Percentiles rank a stretch among this genome's conserved stretches.
Conservation (phyloP, 2,888 invertebrate genomes). For the Nomada fabriciana region DNA sequence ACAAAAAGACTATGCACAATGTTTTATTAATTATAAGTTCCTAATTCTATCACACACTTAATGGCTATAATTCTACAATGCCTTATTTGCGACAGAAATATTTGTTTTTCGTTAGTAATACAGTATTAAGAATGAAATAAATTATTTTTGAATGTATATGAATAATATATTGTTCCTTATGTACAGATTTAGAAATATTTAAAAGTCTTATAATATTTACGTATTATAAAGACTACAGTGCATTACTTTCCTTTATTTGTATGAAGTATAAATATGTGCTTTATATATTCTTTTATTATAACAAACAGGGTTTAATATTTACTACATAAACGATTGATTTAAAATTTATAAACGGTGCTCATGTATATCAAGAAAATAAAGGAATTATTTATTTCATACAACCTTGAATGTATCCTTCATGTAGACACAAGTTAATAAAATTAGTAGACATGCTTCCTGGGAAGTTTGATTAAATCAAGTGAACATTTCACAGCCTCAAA, state of each 20-base stretch:
- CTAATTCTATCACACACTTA: slow-evolving; percentile 12
- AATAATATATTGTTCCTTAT: slow-evolving; percentile 19
- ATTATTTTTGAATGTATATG: slow-evolving; percentile 17
- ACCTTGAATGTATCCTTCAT: slow-evolving; percentile 11
- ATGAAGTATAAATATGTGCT: slow-evolving; percentile 37
- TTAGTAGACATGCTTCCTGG: slow-evolving; percentile 1
- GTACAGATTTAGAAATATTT: slow-evolving; percentile 35
- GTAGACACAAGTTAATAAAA: slow-evolving; percentile 16
- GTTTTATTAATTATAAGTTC: slow-evolving; percentile 20
- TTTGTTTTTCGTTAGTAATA: slow-evolving; percentile 16
- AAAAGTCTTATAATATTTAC: slow-evolving; percentile 29
- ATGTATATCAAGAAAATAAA: slow-evolving; percentile 32
- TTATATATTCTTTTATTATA: slow-evolving; percentile 21
- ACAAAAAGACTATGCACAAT: slow-evolving; percentile 2
- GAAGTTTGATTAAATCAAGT: slow-evolving; percentile 28
- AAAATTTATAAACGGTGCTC: not conserved
- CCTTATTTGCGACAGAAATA: slow-evolving; percentile 25
- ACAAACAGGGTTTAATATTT: slow-evolving; percentile 26
- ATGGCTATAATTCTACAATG: slow-evolving; percentile 21
- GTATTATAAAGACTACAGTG: slow-evolving; percentile 27
- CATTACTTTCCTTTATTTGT: slow-evolving; percentile 10
- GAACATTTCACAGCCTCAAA: slow-evolving; percentile 42
- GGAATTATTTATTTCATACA: slow-evolving; percentile 15
- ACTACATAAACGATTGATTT: slow-evolving; percentile 13
- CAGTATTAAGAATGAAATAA: slow-evolving; percentile 5